Base-by-base conservation (phyloP, 2,113 vertebrate genomes). In the Apodemus speciosus region DNA sequence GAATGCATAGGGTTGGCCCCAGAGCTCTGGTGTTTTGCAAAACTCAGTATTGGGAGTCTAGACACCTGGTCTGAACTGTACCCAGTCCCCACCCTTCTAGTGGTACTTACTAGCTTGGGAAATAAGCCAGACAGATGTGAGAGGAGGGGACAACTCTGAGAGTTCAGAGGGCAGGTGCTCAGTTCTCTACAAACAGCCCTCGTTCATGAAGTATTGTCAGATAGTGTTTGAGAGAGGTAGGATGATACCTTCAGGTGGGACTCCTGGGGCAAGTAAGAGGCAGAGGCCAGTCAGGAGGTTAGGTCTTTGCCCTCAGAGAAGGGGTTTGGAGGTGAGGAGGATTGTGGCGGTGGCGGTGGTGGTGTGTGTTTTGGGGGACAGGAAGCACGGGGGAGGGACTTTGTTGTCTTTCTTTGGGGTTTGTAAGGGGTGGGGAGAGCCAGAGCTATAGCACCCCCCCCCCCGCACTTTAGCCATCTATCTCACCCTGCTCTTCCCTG, bases 291-390 rank as follows among this genome's bases (percentile, higher is more conserved):
- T 32, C 60, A 69, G 64, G 60, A 93, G 80, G 56, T 85, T 68
- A 76, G 72, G 71, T 51, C 84, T 92, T 51, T 89, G 66, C 35
- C 68, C 91, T 93, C 46, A 89, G 80, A 72, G 76, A 46, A 92
- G 83, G 66, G 60, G 60, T 80, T 93, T 60, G 72, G 90, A 43
- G 75, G 8, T 80, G n/a, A 13, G 62, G 80, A 20, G 75, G 30
- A 15, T 76, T 60, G 0, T 60, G n/a, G n/a, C 25, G 13, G 9
- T 10, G 23, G 20, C 51, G 40, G 23, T 9, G 66, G 62, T 40
- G 62, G 21, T 30, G 11, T 43, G 38, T 87, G 35, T 60, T 75
- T 35, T 60, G 11, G 35, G 53, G 43, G 49, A n/a, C 20, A 18
- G 53, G 53, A 10, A 9, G 20, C 38, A 49, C 16, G 3, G 3